Evolutionary conservation across 2,797 vertebrate genomes (phyloP), one percentile per base, ranked within the genome.

Genomic region (Chanos chanos): DNA sequence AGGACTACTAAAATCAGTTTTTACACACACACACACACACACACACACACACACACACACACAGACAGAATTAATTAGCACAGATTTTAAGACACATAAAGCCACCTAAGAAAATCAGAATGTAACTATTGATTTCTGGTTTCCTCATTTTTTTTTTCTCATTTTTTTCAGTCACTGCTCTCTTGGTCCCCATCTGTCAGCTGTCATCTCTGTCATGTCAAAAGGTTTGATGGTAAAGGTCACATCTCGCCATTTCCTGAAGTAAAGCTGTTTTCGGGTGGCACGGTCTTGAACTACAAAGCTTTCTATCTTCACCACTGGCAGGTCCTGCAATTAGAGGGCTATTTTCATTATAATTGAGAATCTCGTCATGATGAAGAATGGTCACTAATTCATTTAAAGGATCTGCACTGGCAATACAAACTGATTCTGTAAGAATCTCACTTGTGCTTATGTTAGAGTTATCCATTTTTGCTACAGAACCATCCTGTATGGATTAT

Each of bases 261-360:
- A 85, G 19, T 64, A 61, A 0, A 1, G 25, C 74, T 79, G 87
- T 28, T 2, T 10, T 21, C 77, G 73, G 8, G 82, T 87, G 27
- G 16, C 50, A 47, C 62, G 1, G 0, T 89, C 68, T 34, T 89
- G 62, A 6, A 88, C 71, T 4, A 85, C 83, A 66, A 91, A 92
- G 65, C 87, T 86, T 31, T 81, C 78, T 0, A 88, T 89, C 81
- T 91, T 92, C 64, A 92, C 77, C 10, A 92, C 47, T 5, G 88
- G 89, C 49, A 91, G 77, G 7, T 89, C 41, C 51, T 84, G 73
- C 19, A 50, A 18, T 50, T n/a, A n/a, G n/a, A n/a, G n/a, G n/a
- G n/a, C n/a, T n/a, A n/a, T n/a, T n/a, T n/a, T n/a, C n/a, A n/a
- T n/a, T n/a, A n/a, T n/a, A n/a, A n/a, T n/a, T n/a, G n/a, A n/a